Evolutionary conservation across 1,140 invertebrate species (phyloP).

Genomic region (Chironomus striatipennis): DNA sequence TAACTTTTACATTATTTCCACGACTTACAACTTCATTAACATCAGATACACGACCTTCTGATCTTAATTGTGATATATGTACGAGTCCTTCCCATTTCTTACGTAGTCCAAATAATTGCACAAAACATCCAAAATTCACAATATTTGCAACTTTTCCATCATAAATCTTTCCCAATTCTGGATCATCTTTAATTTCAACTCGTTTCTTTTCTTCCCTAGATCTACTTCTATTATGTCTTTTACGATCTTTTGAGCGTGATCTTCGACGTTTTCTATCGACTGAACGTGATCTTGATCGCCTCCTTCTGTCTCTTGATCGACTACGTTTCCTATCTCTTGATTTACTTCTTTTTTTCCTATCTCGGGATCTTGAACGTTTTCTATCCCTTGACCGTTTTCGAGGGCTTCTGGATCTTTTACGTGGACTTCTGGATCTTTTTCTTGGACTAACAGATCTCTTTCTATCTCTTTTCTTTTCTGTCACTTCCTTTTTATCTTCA

Average conservation of each 20-base stretch:
- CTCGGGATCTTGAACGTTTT: slow-evolving; percentile 29
- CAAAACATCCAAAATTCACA: slow-evolving; percentile 96
- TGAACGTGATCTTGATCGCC: slow-evolving; percentile 21
- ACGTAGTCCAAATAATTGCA: slow-evolving; percentile 85
- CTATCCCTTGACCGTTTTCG: slow-evolving; percentile 29
- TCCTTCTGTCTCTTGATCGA: slow-evolving; percentile 37
- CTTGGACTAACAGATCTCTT: slow-evolving; percentile 29
- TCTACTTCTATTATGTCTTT: slow-evolving; percentile 33
- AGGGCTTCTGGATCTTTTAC: slow-evolving; percentile 24
- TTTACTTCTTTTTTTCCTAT: slow-evolving; percentile 35
- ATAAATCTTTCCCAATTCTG: slow-evolving; percentile 72
- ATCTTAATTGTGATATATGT: slow-evolving; percentile 90
- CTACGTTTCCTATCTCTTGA: slow-evolving; percentile 33
- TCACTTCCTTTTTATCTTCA: slow-evolving; percentile 32
- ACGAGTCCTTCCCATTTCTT: slow-evolving; percentile 90
- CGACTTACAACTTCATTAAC: slow-evolving; percentile 88
- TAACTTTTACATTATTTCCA: slow-evolving; percentile 86
- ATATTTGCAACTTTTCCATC: slow-evolving; percentile 91
- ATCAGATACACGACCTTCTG: slow-evolving; percentile 89
- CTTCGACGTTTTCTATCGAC: slow-evolving; percentile 31
- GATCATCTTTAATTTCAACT: slow-evolving; percentile 53
- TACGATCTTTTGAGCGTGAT: slow-evolving; percentile 30
- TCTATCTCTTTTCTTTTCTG: slow-evolving; percentile 31
- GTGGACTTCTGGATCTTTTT: background rate
- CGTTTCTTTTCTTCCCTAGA: slow-evolving; percentile 28